Base-by-base conservation (phyloP, 1,140 invertebrate species). In the Drosophila subpulchrella region DNA sequence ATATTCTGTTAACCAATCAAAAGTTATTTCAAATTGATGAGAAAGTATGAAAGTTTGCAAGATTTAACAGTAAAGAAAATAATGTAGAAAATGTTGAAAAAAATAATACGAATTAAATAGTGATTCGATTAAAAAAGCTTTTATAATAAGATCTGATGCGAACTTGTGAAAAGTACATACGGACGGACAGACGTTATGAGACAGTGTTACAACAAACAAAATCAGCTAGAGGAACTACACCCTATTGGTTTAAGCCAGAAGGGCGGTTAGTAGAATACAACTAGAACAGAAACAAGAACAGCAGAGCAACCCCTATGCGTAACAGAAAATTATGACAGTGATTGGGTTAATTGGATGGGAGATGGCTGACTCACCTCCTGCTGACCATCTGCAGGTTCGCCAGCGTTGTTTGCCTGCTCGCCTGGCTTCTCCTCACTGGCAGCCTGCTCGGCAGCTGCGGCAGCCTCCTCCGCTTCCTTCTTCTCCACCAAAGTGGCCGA, bases 401-500 rank as follows among this genome's bases (percentile, higher is more conserved):
- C 93, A 47, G 66, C 41, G 50, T 78, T 81, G 47, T 70, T 62
- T 27, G 61, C 91, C 38, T 94, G 91, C 56, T 93, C 92, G 38
- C 79, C 50, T 2, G 91, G 24, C 91, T 93, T 38, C 73, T 88
- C 90, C n/a, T 91, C 89, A n/a, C 57, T n/a, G 36, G 66, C 83
- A 47, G 76, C 53, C 56, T 79, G 75, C 50, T 83, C 63, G 27
- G 92, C 32, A 92, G 89, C 58, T 93, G 93, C 93, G 34, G 93
- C 81, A 93, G 93, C 79, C 81, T 96, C 94, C 11, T 94, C 91
- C 2, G 94, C 91, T 80, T 97, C 96, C 74, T 95, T 95, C 93
- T 97, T 97, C 91, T 99, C 98, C 27, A 97, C 94, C 63, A 99
- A 93, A 0, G 96, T 95, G 2, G 98, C 98, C 63, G 95, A 97